Conservation (phyloP, 1,140 invertebrate species). For the Nasonia longicornis region DNA sequence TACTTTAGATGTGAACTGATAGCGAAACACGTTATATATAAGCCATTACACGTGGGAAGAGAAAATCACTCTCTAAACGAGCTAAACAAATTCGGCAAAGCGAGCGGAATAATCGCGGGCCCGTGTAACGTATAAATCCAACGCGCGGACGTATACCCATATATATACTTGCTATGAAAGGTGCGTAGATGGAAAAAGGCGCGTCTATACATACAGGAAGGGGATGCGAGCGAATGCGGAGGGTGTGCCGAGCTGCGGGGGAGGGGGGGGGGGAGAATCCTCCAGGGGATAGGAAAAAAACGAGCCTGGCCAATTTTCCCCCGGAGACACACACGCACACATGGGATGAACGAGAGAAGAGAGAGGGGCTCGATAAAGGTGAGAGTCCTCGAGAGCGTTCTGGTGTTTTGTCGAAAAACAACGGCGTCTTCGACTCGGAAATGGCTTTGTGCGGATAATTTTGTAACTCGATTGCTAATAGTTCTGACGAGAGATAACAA, state of each 20-base stretch:
- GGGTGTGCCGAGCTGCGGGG: slow-evolving; percentile 33
- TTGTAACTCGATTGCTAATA: no score
- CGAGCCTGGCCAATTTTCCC: slow-evolving; percentile 57
- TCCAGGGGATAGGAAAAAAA: slow-evolving; percentile 32
- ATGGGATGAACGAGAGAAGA: not conserved
- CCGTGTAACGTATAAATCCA: no score
- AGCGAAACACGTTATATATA: no score
- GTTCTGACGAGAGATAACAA: no score
- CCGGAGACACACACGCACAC: slow-evolving; percentile 51
- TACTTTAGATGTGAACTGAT: no score
- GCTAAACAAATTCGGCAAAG: slow-evolving; percentile 30
- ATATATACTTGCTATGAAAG: not conserved
- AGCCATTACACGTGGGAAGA: no score
- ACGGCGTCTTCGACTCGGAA: not conserved
- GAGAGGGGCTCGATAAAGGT: not conserved
- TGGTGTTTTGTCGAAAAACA: not conserved
- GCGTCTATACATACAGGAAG: slow-evolving; percentile 7
- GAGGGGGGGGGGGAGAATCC: slow-evolving; percentile 37
- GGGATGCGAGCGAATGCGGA: slow-evolving; percentile 36
- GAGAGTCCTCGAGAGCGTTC: not conserved
- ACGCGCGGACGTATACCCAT: not conserved
- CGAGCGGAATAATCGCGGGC: slow-evolving; percentile 21
- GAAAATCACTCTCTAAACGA: slow-evolving; percentile 8
- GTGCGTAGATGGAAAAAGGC: slow-evolving; percentile 26
- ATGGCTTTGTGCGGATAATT: no score